Conservation (phyloP, 2,797 vertebrate species). For the Lepilemur ruficaudatus region DNA sequence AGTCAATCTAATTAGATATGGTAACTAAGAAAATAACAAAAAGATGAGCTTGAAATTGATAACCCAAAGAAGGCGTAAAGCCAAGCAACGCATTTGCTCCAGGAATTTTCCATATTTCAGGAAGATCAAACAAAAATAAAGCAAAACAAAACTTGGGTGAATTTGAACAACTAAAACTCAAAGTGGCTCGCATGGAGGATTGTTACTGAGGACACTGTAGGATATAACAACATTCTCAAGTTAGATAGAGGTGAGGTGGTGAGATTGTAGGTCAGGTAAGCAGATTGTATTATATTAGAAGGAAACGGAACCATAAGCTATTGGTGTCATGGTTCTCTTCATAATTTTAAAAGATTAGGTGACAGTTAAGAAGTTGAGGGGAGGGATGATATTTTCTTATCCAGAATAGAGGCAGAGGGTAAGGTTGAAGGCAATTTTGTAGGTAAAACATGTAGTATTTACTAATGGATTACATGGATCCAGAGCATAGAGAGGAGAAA, state of each 20-base stretch:
- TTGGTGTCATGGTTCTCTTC: background rate
- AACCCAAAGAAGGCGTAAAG: background rate
- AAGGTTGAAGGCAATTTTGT: background rate
- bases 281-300: background rate
- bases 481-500: background rate
- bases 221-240: background rate
- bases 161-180: background rate
- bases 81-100: background rate
- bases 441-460: background rate
- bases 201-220: background rate
- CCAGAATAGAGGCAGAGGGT: background rate
- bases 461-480: background rate
- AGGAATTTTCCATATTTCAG: background rate
- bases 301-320: background rate
- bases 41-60: background rate
- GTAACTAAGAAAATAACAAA: background rate
- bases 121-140: background rate
- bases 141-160: background rate
- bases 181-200: background rate
- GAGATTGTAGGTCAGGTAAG: background rate
- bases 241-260: background rate
- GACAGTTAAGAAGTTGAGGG: background rate
- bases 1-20: background rate
- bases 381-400: background rate
- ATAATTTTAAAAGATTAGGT: background rate